Evolutionary conservation across 2,888 invertebrate genomes (phyloP).

Genomic region (Conus canariensis): DNA sequence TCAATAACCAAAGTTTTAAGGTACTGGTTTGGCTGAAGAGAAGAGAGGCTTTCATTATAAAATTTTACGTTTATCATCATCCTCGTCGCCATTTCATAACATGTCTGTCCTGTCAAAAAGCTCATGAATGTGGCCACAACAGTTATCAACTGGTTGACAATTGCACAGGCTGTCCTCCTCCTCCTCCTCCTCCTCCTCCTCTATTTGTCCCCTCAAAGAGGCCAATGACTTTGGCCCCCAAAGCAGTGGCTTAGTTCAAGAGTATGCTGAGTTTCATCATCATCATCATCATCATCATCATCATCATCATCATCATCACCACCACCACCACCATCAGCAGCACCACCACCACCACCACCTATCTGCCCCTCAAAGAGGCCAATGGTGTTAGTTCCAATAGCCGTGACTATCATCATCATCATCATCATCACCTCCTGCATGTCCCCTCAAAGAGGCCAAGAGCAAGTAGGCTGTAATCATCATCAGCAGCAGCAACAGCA

Average conservation of each 20-base stretch:
- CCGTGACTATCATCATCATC: conserved; percentile 64
- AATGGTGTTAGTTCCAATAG: conserved; percentile 87
- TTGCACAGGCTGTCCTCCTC: neutral
- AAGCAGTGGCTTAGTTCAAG: conserved; percentile 77
- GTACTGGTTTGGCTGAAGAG: too few relatives aligned
- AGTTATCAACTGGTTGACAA: too few relatives aligned
- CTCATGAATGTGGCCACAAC: too few relatives aligned
- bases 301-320: conserved; percentile 40
- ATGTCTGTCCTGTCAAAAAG: too few relatives aligned
- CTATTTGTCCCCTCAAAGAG: conserved; percentile 85
- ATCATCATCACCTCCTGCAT: conserved; percentile 81
- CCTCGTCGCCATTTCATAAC: too few relatives aligned
- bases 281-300: neutral
- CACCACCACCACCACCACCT: conserved; percentile 30
- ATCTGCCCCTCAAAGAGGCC: conserved; percentile 86
- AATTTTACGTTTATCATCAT: too few relatives aligned
- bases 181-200: conserved; percentile 22
- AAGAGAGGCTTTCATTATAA: too few relatives aligned
- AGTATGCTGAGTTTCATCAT: neutral
- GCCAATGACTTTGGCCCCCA: conserved; percentile 87
- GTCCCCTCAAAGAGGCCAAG: too few relatives aligned
- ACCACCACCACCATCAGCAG: conserved; percentile 26
- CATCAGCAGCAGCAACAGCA: conserved; percentile 74
- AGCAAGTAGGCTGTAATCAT: conserved; percentile 78
- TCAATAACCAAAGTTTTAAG: too few relatives aligned